Evolutionary conservation across 2,113 vertebrate genomes (phyloP).

Genomic region (Corydoras sp.): DNA sequence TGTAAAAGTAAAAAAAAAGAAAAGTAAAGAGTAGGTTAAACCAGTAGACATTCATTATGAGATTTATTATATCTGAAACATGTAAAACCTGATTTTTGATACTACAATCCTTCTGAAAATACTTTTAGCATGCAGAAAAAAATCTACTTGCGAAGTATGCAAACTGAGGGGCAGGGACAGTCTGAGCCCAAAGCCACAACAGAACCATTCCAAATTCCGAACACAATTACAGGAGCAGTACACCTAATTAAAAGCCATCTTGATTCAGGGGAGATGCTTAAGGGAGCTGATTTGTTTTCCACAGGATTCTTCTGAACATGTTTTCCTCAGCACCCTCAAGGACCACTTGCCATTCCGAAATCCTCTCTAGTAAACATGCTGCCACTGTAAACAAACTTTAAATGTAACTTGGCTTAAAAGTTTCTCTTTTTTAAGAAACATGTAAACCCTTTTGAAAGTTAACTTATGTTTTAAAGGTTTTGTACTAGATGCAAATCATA

Average conservation of each 20-base stretch:
- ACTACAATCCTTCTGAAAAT: too few relatives aligned
- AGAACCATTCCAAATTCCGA: neutral
- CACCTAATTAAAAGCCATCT: constrained; percentile 59
- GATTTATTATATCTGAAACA: too few relatives aligned
- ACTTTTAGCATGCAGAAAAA: too few relatives aligned
- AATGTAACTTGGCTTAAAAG: neutral
- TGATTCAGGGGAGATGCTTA: constrained; percentile 41
- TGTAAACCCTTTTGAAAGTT: too few relatives aligned
- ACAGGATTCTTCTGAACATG: constrained; percentile 32
- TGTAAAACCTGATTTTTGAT: too few relatives aligned
- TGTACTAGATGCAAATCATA: constrained; percentile 2
- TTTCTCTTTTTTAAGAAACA: neutral
- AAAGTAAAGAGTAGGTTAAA: too few relatives aligned
- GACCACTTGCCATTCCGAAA: neutral
- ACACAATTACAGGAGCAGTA: constrained; percentile 46
- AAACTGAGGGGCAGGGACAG: neutral
- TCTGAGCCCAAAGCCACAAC: neutral
- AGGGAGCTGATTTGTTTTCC: constrained; percentile 56
- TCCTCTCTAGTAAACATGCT: neutral
- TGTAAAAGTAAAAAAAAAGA: too few relatives aligned
- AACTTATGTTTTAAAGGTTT: too few relatives aligned
- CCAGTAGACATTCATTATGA: too few relatives aligned
- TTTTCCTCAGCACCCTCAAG: neutral
- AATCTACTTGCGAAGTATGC: too few relatives aligned
- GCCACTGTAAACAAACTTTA: neutral